Conservation (phyloP, 2,113 vertebrate species). For the Periophthalmus modestus region DNA sequence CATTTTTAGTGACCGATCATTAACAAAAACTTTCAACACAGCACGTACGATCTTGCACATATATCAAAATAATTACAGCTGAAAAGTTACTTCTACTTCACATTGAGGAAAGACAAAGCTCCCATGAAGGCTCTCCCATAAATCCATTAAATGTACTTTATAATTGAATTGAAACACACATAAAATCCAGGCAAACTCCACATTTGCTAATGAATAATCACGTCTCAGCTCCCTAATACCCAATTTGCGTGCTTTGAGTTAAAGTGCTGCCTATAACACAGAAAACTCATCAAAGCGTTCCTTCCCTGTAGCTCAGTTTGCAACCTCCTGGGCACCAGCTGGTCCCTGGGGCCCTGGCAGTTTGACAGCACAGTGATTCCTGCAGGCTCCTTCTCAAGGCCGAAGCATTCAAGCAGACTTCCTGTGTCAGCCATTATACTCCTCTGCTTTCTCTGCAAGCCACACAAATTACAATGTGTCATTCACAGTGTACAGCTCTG, state of each 20-base stretch:
- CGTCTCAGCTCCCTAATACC: neutral
- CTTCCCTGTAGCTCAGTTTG: constrained; percentile 29
- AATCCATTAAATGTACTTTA: constrained; percentile 8
- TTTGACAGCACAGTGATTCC: constrained; percentile 52
- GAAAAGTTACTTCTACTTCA: neutral
- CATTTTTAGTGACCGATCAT: neutral
- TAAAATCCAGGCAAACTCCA: constrained; percentile 8
- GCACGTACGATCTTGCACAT: neutral
- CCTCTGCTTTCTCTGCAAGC: constrained; percentile 15
- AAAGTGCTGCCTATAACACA: constrained; percentile 37
- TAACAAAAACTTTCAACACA: too few relatives aligned
- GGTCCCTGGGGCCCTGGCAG: constrained; percentile 47
- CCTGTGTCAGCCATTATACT: constrained; percentile 26
- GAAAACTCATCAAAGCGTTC: constrained; percentile 38
- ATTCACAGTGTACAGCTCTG: neutral
- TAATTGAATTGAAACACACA: constrained; percentile 11
- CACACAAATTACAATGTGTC: constrained; percentile 12
- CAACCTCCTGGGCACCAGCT: constrained; percentile 45
- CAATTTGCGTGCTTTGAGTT: constrained; percentile 11
- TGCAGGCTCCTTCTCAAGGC: constrained; percentile 41
- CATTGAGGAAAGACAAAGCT: neutral
- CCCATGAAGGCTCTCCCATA: neutral
- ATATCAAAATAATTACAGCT: neutral
- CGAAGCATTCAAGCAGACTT: constrained; percentile 41
- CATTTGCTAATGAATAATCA: constrained; percentile 16